A percentile compares a stretch with the other conserved stretches of the same genome.
Evolutionary conservation across 2,797 vertebrate species (phyloP).

Genomic region (Antrozous pallidus): DNA sequence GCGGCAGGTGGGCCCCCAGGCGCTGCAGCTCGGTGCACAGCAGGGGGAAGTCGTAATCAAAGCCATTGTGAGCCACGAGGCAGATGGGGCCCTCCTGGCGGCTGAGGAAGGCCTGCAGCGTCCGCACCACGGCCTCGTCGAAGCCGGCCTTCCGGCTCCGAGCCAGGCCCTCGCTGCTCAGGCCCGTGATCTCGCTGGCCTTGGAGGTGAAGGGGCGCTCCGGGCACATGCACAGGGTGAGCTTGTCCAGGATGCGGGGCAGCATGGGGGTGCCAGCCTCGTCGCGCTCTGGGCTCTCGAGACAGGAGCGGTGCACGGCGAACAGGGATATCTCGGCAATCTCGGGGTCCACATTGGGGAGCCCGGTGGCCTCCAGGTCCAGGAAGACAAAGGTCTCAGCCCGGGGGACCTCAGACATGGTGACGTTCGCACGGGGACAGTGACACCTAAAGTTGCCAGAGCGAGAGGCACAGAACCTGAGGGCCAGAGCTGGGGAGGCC

Average conservation of each 20-base stretch:
- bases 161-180: conserved; percentile 70
- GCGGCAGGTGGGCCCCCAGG: conserved; percentile 63
- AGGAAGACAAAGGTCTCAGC: conserved; percentile 78
- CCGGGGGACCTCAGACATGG: conserved; percentile 57
- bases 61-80: conserved; percentile 81
- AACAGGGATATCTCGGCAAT: conserved; percentile 75
- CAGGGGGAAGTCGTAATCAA: conserved; percentile 80
- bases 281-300: conserved; percentile 53
- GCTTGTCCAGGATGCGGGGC: conserved; percentile 80
- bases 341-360: conserved; percentile 65
- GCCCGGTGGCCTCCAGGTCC: conserved; percentile 80
- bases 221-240: conserved; percentile 79
- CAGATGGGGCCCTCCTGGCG: conserved; percentile 80
- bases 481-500: not conserved
- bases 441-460: conserved; percentile 18
- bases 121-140: not conserved
- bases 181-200: conserved; percentile 75
- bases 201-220: conserved; percentile 64
- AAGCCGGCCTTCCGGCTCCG: conserved; percentile 70
- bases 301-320: conserved; percentile 73
- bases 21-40: conserved; percentile 73
- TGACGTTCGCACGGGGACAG: not conserved
- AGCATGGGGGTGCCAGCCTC: conserved; percentile 24
- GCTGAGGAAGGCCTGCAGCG: conserved; percentile 73
- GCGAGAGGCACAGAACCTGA: conserved; percentile 1